Percentiles rank a stretch among this genome's conserved stretches.
These are phyloP conservation scores for Pseudobourletiella spinata DNA, from an alignment of 1,140 invertebrate genomes.

Conservation along the genomic window DNA sequence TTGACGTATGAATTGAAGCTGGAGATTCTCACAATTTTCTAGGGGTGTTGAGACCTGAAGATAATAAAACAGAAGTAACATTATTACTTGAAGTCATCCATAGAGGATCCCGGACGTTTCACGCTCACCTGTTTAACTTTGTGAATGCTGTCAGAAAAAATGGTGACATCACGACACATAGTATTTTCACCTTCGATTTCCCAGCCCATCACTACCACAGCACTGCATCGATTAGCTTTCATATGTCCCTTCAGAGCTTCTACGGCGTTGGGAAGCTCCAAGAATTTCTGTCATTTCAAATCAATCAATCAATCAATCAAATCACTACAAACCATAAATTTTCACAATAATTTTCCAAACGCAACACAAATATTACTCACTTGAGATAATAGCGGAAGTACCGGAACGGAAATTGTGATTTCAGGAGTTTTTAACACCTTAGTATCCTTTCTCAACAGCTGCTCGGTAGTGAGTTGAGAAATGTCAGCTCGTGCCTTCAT, in stretches of 20 bases:
- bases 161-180: slow-evolving; percentile 28
- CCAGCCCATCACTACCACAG: slow-evolving; percentile 31
- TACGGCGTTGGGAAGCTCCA: slow-evolving; percentile 29
- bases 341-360: too few species aligned
- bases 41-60: slow-evolving; percentile 29
- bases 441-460: slow-evolving; percentile 55
- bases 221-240: slow-evolving; percentile 21
- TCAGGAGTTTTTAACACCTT: slow-evolving; percentile 47
- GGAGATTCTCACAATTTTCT: slow-evolving; percentile 24
- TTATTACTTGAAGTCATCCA: too few species aligned
- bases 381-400: slow-evolving; percentile 42
- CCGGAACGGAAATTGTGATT: slow-evolving; percentile 48
- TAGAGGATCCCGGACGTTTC: too few species aligned
- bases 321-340: too few species aligned
- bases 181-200: slow-evolving; percentile 20
- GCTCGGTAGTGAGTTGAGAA: slow-evolving; percentile 44
- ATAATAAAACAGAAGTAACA: too few species aligned
- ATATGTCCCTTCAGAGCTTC: slow-evolving; percentile 27
- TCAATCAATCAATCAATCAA: too few species aligned
- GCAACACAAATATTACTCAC: too few species aligned
- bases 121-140: slow-evolving; percentile 34
- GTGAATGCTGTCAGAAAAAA: slow-evolving; percentile 33
- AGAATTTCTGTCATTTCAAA: slow-evolving; percentile 28
- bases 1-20: slow-evolving; percentile 22
- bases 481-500: slow-evolving; percentile 51